Evolutionary conservation across 2,797 vertebrate genomes (phyloP).

Genomic region (Phrynocephalus forsythii): DNA sequence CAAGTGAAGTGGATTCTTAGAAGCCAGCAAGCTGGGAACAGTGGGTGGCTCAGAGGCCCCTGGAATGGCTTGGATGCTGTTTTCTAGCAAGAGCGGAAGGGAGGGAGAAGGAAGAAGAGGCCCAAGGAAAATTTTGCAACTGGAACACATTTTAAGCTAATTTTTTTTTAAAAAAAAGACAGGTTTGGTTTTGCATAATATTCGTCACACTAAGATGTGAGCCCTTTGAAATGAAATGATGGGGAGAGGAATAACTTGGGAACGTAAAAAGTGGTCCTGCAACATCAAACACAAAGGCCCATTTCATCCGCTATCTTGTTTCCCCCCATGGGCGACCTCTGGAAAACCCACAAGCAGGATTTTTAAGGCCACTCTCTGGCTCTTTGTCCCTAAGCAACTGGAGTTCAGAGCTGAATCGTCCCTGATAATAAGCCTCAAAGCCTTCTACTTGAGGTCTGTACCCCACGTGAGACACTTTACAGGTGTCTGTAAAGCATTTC

Average conservation of each 20-base stretch:
- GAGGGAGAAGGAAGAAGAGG: not conserved
- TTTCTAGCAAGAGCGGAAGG: not conserved
- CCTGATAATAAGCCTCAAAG: not conserved
- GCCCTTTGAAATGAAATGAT: too few relatives aligned
- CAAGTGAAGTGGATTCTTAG: constrained; percentile 28
- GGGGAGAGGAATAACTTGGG: not conserved
- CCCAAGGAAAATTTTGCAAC: not conserved
- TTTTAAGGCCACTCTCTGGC: too few relatives aligned
- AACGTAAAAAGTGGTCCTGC: not conserved
- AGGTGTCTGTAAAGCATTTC: too few relatives aligned
- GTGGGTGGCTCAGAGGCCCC: not conserved
- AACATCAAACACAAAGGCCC: not conserved
- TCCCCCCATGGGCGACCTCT: not conserved
- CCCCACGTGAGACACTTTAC: too few relatives aligned
- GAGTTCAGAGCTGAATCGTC: too few relatives aligned
- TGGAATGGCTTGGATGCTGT: not conserved
- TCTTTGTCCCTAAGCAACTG: not conserved
- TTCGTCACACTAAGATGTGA: not conserved
- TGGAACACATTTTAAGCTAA: not conserved
- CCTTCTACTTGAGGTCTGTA: too few relatives aligned
- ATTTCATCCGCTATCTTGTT: too few relatives aligned
- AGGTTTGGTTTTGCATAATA: not conserved
- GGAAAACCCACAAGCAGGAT: not conserved
- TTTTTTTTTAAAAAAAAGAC: too few relatives aligned
- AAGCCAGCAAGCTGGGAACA: not conserved